Conservation (phyloP, 2,888 invertebrate species). For the Chymomyza fuscimana region DNA sequence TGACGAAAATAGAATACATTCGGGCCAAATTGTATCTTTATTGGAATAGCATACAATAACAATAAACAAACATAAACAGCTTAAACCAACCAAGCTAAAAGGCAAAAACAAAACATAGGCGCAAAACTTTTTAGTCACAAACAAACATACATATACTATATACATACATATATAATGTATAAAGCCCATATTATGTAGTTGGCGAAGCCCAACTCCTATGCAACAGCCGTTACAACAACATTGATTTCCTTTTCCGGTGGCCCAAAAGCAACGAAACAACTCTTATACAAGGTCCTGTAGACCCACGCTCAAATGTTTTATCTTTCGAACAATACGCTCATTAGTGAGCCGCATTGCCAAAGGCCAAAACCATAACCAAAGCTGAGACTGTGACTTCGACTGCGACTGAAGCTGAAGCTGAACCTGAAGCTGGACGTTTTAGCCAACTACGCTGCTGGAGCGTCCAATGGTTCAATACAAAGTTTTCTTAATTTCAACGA, state of each 20-base stretch:
- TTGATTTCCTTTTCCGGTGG: constrained; percentile 1
- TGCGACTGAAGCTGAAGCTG: neutral
- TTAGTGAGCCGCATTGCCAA: constrained; percentile 49
- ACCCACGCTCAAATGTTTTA: constrained; percentile 34
- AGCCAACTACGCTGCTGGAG: neutral
- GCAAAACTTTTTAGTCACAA: neutral
- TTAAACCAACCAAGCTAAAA: neutral
- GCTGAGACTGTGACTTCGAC: constrained; percentile 2
- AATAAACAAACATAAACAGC: neutral
- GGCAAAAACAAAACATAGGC: neutral
- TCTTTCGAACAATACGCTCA: constrained; percentile 68
- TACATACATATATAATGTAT: neutral
- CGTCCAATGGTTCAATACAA: constrained; percentile 29
- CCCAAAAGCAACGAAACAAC: neutral
- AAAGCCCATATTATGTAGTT: neutral
- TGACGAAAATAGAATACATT: neutral
- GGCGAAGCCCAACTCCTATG: neutral
- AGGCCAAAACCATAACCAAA: constrained; percentile 8
- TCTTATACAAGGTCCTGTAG: neutral
- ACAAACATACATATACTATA: neutral
- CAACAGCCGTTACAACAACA: neutral
- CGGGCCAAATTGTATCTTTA: neutral
- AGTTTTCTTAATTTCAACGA: constrained; percentile 63
- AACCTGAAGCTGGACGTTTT: constrained; percentile 21
- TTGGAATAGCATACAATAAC: neutral